phyloP scores from a whole-genome alignment of 2,888 invertebrate genomes.

The Drosophila picticornis region DNA sequence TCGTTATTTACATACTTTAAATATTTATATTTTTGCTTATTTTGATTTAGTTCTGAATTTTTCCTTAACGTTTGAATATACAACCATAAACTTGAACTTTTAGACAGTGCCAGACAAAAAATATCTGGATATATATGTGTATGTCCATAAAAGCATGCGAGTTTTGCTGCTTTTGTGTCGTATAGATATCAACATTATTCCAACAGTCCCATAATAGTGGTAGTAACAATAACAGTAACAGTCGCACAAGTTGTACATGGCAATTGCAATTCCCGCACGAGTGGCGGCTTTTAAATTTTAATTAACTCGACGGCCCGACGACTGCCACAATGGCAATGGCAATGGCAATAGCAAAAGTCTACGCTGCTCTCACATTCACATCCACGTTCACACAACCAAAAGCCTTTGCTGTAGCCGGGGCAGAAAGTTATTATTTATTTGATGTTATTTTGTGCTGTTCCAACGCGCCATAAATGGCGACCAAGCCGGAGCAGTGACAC shows the following conservation, averaged over 20 bases:
- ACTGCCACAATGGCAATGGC: conserved; percentile 31
- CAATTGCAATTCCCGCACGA: conserved; percentile 76
- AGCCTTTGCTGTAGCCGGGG: conserved; percentile 28
- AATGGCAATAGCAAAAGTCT: conserved; percentile 1
- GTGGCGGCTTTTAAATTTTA: conserved; percentile 77
- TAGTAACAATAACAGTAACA: conserved; percentile 67
- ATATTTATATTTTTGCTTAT: background rate
- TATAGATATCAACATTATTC: conserved; percentile 33
- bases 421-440: conserved; percentile 80
- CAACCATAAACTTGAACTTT: background rate
- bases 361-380: conserved; percentile 10
- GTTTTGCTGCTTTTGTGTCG: background rate
- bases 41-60: background rate
- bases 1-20: background rate
- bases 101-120: background rate
- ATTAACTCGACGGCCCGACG: conserved; percentile 64
- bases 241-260: conserved; percentile 64
- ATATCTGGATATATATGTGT: background rate
- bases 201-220: conserved; percentile 48
- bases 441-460: conserved; percentile 76
- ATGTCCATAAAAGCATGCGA: background rate
- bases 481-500: conserved; percentile 55
- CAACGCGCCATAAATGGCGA: conserved; percentile 72
- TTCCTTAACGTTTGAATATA: background rate
- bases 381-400: conserved; percentile 9